Percentiles rank a stretch among this genome's conserved stretches.
These are phyloP conservation scores for Papilio helenus DNA, from an alignment of 1,140 invertebrate genomes.

Conservation along the genomic window DNA sequence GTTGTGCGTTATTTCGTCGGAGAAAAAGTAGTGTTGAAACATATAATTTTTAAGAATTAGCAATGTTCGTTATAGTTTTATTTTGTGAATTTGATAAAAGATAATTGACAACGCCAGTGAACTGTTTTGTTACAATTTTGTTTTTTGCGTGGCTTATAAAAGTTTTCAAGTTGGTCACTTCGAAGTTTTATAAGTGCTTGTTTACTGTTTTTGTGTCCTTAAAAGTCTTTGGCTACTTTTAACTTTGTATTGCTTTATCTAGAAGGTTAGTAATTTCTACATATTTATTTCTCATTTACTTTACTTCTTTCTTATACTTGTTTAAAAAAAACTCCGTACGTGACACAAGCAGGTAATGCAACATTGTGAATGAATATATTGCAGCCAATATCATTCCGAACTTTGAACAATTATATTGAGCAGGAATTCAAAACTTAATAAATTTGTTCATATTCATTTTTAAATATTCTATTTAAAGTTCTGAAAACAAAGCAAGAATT, in stretches of 20 bases:
- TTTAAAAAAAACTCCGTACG: not conserved
- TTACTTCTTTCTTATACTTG: not conserved
- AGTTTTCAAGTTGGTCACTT: constrained; percentile 58
- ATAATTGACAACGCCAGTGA: constrained; percentile 42
- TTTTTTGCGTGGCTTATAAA: constrained; percentile 54
- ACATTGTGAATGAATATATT: constrained; percentile 1
- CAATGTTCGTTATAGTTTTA: constrained; percentile 20
- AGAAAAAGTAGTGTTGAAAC: constrained; percentile 1
- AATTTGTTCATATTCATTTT: not conserved
- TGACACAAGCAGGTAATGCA: constrained; percentile 23
- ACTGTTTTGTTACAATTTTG: constrained; percentile 52
- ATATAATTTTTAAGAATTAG: not conserved
- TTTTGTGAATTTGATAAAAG: constrained; percentile 34
- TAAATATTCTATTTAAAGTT: too few relatives aligned
- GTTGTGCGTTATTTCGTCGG: constrained; percentile 12
- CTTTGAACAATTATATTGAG: not conserved
- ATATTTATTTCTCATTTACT: not conserved
- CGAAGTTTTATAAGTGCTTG: constrained; percentile 54
- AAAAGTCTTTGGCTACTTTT: not conserved
- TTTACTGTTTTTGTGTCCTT: constrained; percentile 40
- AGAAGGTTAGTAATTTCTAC: not conserved
- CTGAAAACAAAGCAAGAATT: too few relatives aligned
- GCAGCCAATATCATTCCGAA: not conserved
- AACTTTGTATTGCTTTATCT: not conserved
- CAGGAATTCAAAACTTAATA: not conserved